Conservation (phyloP, 2,888 invertebrate genomes). For the Drosophila emarginata region DNA sequence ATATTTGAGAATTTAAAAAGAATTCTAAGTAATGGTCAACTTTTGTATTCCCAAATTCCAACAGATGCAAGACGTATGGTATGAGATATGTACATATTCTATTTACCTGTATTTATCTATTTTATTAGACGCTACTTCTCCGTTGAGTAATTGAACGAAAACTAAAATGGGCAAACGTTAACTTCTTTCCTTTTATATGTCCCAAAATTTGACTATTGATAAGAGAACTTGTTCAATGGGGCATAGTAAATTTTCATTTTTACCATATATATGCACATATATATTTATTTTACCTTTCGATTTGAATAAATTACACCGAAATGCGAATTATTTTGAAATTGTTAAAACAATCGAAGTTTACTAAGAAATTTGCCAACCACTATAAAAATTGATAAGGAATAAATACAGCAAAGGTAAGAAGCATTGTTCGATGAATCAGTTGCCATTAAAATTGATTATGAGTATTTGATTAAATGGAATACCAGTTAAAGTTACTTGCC, state of each 20-base stretch:
- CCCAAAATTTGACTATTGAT: constrained; percentile 6
- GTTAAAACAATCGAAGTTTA: constrained; percentile 37
- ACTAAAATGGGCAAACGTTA: background rate
- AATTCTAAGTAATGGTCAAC: too few species aligned
- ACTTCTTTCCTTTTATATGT: constrained; percentile 7
- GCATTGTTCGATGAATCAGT: constrained; percentile 49
- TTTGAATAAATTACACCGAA: constrained; percentile 24
- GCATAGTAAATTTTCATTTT: background rate
- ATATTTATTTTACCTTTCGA: background rate
- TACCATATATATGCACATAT: background rate
- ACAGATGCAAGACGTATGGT: too few species aligned
- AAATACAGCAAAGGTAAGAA: constrained; percentile 4
- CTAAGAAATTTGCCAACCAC: constrained; percentile 31
- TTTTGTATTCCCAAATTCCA: background rate
- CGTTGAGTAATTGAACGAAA: background rate
- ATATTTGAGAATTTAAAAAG: too few species aligned
- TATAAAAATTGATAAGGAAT: constrained; percentile 34
- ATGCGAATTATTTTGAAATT: constrained; percentile 38
- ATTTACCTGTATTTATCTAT: background rate
- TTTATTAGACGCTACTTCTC: background rate
- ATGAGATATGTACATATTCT: background rate
- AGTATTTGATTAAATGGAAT: constrained; percentile 36
- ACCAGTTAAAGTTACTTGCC: constrained; percentile 29
- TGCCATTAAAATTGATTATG: constrained; percentile 38
- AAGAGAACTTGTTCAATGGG: constrained; percentile 3